These are phyloP conservation scores for Acropternis orthonyx DNA, from an alignment of 2,797 vertebrate species.

Conservation along the genomic window DNA sequence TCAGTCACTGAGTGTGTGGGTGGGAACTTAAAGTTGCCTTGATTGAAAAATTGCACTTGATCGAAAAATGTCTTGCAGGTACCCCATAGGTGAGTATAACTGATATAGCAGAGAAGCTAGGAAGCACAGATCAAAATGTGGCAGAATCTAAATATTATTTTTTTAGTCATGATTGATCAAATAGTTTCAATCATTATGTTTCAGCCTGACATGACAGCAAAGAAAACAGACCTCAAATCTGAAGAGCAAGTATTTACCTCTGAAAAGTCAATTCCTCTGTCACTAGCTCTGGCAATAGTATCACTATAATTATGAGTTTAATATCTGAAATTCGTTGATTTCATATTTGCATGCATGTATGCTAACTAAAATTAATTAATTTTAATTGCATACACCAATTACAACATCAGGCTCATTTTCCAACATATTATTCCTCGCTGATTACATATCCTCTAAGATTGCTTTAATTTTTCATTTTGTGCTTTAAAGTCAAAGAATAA, in stretches of 20 bases:
- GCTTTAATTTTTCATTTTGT: constrained; percentile 81
- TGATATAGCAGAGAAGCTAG: not conserved
- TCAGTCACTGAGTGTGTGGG: not conserved
- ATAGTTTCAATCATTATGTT: not conserved
- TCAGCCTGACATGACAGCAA: not conserved
- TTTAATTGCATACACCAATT: constrained; percentile 81
- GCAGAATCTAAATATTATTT: not conserved
- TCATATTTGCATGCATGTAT: constrained; percentile 77
- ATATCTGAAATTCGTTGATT: constrained; percentile 79
- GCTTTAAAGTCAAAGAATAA: constrained; percentile 82
- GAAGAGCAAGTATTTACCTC: constrained; percentile 16
- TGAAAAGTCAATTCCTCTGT: constrained; percentile 47
- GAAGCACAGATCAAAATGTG: not conserved
- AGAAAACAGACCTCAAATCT: not conserved
- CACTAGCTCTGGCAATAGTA: constrained; percentile 47
- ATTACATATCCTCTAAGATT: constrained; percentile 78
- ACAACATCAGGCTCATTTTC: constrained; percentile 79
- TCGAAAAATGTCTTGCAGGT: not conserved
- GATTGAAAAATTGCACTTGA: not conserved
- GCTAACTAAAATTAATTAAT: constrained; percentile 82
- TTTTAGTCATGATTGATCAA: not conserved
- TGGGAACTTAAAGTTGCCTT: not conserved
- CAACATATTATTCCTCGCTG: constrained; percentile 77
- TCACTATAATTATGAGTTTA: constrained; percentile 76
- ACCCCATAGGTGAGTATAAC: not conserved